Evolutionary conservation across 35 echinoderm and acorn worm species (phyloP).

Genomic region (Apostichopus californicus): DNA sequence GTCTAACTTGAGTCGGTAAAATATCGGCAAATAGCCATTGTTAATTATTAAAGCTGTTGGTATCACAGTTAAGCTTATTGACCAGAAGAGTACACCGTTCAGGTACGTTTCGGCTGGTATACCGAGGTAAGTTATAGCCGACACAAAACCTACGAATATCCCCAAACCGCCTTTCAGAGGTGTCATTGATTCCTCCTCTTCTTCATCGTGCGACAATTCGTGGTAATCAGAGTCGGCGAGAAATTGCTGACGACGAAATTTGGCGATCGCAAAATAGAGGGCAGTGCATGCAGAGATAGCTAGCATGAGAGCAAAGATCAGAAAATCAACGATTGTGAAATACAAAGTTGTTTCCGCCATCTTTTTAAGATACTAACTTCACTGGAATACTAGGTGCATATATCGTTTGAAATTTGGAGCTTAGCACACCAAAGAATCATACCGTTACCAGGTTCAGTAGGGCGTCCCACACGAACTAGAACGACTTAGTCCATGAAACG

Average conservation of each 20-base stretch:
- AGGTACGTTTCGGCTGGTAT: conserved; percentile 54
- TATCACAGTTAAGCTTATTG: conserved; percentile 30
- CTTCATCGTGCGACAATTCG: conserved; percentile 17
- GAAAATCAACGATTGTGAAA: conserved; percentile 39
- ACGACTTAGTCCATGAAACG: no score
- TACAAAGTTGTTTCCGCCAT: conserved; percentile 19
- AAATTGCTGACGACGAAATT: conserved; percentile 11
- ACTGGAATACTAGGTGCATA: no score
- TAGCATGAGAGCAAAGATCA: conserved; percentile 42
- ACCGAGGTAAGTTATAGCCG: conserved; percentile 58
- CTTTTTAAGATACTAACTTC: not conserved
- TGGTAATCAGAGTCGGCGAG: conserved; percentile 3
- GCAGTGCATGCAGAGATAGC: conserved; percentile 37
- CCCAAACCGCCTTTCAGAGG: conserved; percentile 27
- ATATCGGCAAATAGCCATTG: conserved; percentile 51
- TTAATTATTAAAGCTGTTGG: conserved; percentile 45
- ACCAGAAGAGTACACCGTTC: conserved; percentile 50
- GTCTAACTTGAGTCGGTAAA: conserved; percentile 40
- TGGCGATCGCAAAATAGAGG: conserved; percentile 42
- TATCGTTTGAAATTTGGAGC: no score
- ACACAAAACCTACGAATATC: conserved; percentile 45
- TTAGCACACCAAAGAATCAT: no score
- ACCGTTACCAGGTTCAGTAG: no score
- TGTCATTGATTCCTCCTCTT: not conserved
- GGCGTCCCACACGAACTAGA: no score